Evolutionary conservation across 2,113 vertebrate species (phyloP).

Genomic region (Chelonoidis abingdonii): DNA sequence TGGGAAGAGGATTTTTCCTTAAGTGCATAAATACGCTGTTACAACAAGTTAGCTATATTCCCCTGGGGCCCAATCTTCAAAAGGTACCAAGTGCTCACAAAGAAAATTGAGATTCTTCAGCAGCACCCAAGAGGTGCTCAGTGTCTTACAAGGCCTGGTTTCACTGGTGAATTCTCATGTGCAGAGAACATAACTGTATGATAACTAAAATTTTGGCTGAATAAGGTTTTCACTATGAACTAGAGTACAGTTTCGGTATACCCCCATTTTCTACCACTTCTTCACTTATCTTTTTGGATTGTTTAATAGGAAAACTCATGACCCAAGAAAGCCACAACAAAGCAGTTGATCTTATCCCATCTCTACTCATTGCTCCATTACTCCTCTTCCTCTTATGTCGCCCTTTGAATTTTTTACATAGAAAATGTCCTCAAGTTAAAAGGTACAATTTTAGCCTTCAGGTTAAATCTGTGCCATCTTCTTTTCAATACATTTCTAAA

Average conservation of each 20-base stretch:
- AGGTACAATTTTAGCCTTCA: neutral
- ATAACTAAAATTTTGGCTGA: neutral
- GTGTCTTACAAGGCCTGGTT: neutral
- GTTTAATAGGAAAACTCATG: neutral
- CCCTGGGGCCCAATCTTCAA: neutral
- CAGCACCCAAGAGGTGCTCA: neutral
- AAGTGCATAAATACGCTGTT: slow-evolving; percentile 2
- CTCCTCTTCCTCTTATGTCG: neutral
- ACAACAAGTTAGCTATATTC: slow-evolving; percentile 52
- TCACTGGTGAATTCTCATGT: neutral
- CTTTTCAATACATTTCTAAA: neutral
- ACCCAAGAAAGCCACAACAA: neutral
- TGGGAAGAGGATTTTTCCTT: slow-evolving; percentile 40
- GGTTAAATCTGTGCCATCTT: neutral
- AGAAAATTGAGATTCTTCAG: slow-evolving; percentile 1
- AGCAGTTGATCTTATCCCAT: neutral
- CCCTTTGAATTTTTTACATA: neutral
- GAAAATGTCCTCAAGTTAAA: neutral
- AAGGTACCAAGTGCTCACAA: slow-evolving; percentile 44
- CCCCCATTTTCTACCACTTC: slow-evolving; percentile 2
- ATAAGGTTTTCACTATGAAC: neutral
- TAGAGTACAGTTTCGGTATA: neutral
- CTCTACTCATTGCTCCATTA: neutral
- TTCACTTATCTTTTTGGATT: neutral
- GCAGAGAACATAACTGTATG: neutral